Conservation (phyloP, 2,888 invertebrate species). For the Drosophila birchii region DNA sequence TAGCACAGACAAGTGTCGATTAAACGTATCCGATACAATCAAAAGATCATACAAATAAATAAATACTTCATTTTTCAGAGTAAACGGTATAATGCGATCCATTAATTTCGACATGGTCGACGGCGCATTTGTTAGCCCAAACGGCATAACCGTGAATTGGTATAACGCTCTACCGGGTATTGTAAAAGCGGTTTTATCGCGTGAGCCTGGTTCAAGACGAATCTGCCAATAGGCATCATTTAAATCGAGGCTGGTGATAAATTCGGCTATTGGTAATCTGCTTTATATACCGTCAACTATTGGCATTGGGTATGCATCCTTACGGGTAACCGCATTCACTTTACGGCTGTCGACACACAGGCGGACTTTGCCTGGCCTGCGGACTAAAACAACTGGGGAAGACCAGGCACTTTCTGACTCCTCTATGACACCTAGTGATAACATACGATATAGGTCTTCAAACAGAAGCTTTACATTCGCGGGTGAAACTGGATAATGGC, state of each 20-base stretch:
- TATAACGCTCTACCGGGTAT: not conserved
- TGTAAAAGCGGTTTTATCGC: constrained; percentile 1
- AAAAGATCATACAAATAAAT: constrained; percentile 17
- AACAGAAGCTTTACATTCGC: constrained; percentile 19
- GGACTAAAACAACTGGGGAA: not conserved
- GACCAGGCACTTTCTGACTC: constrained; percentile 4
- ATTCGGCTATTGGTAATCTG: constrained; percentile 2
- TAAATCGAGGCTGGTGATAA: constrained; percentile 3
- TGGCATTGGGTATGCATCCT: constrained; percentile 3
- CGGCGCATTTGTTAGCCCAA: not conserved
- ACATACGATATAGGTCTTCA: constrained; percentile 15
- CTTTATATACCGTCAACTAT: constrained; percentile 4
- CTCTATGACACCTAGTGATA: too few relatives aligned
- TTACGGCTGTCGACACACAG: too few relatives aligned
- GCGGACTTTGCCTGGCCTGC: too few relatives aligned
- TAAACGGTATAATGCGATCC: not conserved
- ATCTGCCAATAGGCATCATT: constrained; percentile 9
- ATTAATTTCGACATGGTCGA: constrained; percentile 1
- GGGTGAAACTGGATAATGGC: constrained; percentile 11
- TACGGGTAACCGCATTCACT: too few relatives aligned
- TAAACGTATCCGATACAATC: constrained; percentile 5
- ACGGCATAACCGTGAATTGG: constrained; percentile 2
- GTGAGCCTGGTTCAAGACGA: not conserved
- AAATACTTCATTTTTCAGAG: constrained; percentile 10
- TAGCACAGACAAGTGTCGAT: constrained; percentile 5